Conservation (phyloP, 2,888 invertebrate species). For the Rhagonycha fulva region DNA sequence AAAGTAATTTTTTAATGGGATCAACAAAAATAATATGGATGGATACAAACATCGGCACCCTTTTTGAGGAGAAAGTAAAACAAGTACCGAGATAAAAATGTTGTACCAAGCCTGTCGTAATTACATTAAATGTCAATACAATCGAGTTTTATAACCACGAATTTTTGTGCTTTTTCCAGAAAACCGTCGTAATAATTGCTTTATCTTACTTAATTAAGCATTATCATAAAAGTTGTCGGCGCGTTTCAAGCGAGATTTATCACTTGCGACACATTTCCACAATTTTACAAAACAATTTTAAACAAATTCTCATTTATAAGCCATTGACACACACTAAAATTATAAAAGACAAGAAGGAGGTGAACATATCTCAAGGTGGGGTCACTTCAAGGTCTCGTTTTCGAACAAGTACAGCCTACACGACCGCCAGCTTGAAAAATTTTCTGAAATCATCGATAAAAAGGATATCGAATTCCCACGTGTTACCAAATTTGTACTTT, state of each 20-base stretch:
- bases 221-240: constrained; percentile 11
- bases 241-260: constrained; percentile 2
- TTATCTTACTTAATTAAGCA: not conserved
- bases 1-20: not conserved
- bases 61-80: constrained; percentile 1
- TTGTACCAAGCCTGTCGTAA: not conserved
- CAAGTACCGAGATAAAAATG: not conserved
- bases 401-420: constrained; percentile 27
- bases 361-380: constrained; percentile 29
- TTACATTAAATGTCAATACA: constrained; percentile 12
- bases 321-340: constrained; percentile 27
- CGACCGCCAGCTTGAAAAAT: constrained; percentile 11
- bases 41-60: not conserved
- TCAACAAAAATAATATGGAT: not conserved
- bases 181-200: constrained; percentile 1
- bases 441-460: constrained; percentile 27
- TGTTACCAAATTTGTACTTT: not conserved
- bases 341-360: constrained; percentile 25
- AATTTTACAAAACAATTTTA: constrained; percentile 2
- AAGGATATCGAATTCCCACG: not conserved
- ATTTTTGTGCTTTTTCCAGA: constrained; percentile 7
- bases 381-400: constrained; percentile 25
- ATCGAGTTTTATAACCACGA: constrained; percentile 9
- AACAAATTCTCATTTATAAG: constrained; percentile 24
- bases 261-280: constrained; percentile 2